Evolutionary conservation across 2,888 invertebrate species (phyloP), one percentile per base, ranked within the genome.

Genomic region (Napeogenes sylphis): DNA sequence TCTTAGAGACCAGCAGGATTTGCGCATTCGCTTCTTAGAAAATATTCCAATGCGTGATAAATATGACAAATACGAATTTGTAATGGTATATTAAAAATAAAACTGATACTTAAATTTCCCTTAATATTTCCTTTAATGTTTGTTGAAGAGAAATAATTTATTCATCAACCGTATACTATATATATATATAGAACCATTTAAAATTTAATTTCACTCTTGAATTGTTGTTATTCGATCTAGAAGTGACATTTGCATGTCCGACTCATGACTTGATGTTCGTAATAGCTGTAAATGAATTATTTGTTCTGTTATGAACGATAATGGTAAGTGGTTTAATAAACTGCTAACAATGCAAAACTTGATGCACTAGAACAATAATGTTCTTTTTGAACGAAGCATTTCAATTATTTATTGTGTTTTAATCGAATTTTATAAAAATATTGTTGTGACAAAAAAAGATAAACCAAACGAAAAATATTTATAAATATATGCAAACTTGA

Each of bases 181-280:
- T 10, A 42, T 2, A 6, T 42, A 42, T 42, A 42, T 10, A 42
- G 42, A 42, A 42, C 42, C 42, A 10, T 10, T 10, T 12, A 42
- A 10, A 10, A 6, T 42, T 42, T 10, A 10, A 42, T 10, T 30
- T 51, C 51, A 30, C 30, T 30, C 51, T 51, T 51, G 51, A 51
- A 30, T 30, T 30, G 51, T 51, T 30, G 51, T 51, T 51, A 51
- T 51, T 51, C 51, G 51, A 51, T 51, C 51, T 51, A 51, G 51
- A 51, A 51, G 30, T 64, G 64, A 64, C 64, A 64, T 64, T 64
- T 63, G 63, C 71, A 67, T 69, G 67, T 68, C 65, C 68, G 69
- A 63, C 58, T 38, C 56, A 46, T 35, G 38, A 45, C 63, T 60
- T 42, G 51, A 51, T 51, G n/a, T 30, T 30, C 51, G 61, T 57